phyloP scores from a whole-genome alignment of 2,113 vertebrate species.

The Sphyrna mokarran region DNA sequence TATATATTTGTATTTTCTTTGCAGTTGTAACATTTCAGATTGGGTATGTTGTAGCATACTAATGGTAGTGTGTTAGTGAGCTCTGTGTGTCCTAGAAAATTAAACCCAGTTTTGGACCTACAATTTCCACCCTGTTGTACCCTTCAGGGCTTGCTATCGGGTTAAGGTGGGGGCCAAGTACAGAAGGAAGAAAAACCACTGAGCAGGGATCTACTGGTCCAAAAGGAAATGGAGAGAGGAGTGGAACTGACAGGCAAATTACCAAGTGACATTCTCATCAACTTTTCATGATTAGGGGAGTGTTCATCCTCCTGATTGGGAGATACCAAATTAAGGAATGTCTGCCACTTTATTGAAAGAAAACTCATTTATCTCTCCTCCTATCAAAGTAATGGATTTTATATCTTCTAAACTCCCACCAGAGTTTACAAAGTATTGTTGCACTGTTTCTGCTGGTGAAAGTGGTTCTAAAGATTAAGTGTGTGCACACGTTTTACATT shows the following conservation, averaged over 20 bases:
- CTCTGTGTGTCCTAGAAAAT: background rate
- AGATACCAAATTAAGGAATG: background rate
- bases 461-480: background rate
- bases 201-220: background rate
- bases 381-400: background rate
- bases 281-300: background rate
- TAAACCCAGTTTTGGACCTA: background rate
- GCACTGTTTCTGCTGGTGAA: background rate
- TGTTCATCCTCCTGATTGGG: background rate
- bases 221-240: background rate
- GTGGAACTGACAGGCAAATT: background rate
- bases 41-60: background rate
- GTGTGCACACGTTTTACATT: background rate
- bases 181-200: background rate
- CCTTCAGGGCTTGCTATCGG: background rate
- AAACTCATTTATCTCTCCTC: background rate
- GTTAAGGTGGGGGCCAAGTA: background rate
- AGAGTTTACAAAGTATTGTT: background rate
- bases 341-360: background rate
- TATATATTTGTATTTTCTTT: slow-evolving; percentile 9
- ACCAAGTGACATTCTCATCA: background rate
- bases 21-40: background rate
- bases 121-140: background rate
- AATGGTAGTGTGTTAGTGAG: background rate
- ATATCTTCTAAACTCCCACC: background rate